These are phyloP conservation scores for Gryon sp. DNA, from an alignment of 1,140 invertebrate genomes.

Conservation along the genomic window DNA sequence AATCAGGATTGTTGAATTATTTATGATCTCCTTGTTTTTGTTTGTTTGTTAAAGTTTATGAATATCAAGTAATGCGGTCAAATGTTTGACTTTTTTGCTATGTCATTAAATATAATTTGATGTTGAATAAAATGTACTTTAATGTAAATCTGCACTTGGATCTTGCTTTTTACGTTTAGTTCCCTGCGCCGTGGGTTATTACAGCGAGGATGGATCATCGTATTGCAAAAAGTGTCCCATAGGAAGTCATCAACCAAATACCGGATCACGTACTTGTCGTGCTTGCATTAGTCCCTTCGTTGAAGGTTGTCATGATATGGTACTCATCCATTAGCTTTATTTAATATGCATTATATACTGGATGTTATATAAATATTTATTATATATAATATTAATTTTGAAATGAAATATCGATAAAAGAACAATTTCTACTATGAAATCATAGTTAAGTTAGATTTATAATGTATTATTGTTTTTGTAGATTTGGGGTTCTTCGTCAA, in stretches of 20 bases:
- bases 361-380: too few species aligned
- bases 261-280: slow-evolving; percentile 70
- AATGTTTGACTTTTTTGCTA: too few species aligned
- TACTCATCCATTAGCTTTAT: slow-evolving; percentile 53
- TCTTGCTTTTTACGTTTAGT: slow-evolving; percentile 65
- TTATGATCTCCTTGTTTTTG: too few species aligned
- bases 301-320: slow-evolving; percentile 72
- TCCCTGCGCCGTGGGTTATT: slow-evolving; percentile 71
- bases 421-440: too few species aligned
- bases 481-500: slow-evolving; percentile 64
- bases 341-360: slow-evolving; percentile 2
- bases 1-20: not conserved
- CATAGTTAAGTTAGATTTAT: too few species aligned
- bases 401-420: not conserved
- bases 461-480: slow-evolving; percentile 23
- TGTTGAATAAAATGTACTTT: slow-evolving; percentile 14
- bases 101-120: slow-evolving; percentile 16
- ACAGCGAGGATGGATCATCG: slow-evolving; percentile 72
- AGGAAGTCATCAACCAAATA: slow-evolving; percentile 72
- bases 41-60: too few species aligned
- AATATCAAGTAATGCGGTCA: too few species aligned
- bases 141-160: slow-evolving; percentile 40
- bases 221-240: slow-evolving; percentile 70
- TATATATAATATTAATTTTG: not conserved
- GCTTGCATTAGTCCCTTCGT: slow-evolving; percentile 73